Evolutionary conservation across 2,797 vertebrate species (phyloP).

Genomic region (Bufotes viridis): DNA sequence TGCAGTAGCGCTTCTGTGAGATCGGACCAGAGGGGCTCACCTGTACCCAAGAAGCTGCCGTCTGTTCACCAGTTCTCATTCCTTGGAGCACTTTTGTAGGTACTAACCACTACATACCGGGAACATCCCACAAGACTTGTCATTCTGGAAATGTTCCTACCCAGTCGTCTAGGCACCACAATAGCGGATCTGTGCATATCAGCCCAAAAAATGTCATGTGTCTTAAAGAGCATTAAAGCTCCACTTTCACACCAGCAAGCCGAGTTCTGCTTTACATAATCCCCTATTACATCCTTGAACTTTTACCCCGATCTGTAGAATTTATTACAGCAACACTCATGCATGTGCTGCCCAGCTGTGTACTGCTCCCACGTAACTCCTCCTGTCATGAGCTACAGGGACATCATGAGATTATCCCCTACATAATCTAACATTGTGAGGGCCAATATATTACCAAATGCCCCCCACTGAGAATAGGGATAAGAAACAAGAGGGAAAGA

Average conservation of each 20-base stretch:
- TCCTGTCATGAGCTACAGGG: not conserved
- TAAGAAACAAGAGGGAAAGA: not conserved
- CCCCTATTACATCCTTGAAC: not conserved
- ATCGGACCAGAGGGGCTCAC: too few relatives aligned
- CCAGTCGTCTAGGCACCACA: too few relatives aligned
- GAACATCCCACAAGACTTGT: too few relatives aligned
- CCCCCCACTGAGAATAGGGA: not conserved
- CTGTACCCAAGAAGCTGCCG: too few relatives aligned
- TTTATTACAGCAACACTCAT: not conserved
- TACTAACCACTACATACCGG: too few relatives aligned
- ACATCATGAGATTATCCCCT: not conserved
- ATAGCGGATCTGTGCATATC: too few relatives aligned
- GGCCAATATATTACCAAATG: not conserved
- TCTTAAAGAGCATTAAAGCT: too few relatives aligned
- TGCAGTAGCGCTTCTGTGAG: too few relatives aligned
- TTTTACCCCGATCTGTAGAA: not conserved
- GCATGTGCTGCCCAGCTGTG: constrained; percentile 5
- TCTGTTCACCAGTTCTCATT: too few relatives aligned
- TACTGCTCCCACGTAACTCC: not conserved
- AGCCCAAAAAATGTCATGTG: too few relatives aligned
- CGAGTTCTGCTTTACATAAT: not conserved
- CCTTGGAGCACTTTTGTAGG: too few relatives aligned
- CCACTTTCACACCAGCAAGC: not conserved
- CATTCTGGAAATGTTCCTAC: too few relatives aligned
- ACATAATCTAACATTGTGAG: not conserved